phyloP scores from a whole-genome alignment of 2,888 invertebrate species.

The Drosophila falleni region DNA sequence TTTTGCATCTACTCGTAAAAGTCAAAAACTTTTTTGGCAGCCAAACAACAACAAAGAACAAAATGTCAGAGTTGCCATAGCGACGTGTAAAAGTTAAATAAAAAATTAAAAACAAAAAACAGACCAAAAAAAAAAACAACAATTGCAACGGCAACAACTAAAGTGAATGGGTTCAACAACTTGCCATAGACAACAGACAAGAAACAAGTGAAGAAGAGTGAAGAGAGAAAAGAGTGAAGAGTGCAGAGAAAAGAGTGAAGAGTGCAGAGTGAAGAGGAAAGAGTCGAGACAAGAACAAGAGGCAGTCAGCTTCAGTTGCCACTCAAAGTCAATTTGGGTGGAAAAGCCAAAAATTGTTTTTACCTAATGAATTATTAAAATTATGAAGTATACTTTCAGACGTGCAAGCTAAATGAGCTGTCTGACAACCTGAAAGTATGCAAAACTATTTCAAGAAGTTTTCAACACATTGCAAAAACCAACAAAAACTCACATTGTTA shows the following conservation, averaged over 20 bases:
- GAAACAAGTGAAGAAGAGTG: too few relatives aligned
- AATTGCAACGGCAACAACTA: constrained; percentile 16
- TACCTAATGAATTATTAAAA: constrained; percentile 59
- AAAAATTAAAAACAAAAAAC: neutral
- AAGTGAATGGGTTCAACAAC: too few relatives aligned
- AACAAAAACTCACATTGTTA: constrained; percentile 16
- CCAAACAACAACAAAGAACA: constrained; percentile 10
- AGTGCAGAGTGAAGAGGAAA: neutral
- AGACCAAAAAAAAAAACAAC: constrained; percentile 17
- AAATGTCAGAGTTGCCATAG: constrained; percentile 43
- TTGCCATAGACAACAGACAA: too few relatives aligned
- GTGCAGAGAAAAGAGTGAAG: too few relatives aligned
- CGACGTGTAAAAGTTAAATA: constrained; percentile 17
- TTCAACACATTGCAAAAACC: constrained; percentile 10
- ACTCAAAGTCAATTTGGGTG: constrained; percentile 52
- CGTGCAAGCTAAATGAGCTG: constrained; percentile 25
- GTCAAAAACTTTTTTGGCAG: constrained; percentile 40
- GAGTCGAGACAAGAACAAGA: constrained; percentile 1
- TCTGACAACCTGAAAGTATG: constrained; percentile 21
- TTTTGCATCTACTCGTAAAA: constrained; percentile 6
- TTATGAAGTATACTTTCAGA: constrained; percentile 41
- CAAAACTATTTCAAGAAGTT: constrained; percentile 47
- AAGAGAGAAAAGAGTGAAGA: too few relatives aligned
- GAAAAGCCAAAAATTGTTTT: constrained; percentile 36
- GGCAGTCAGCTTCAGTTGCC: constrained; percentile 36